Evolutionary conservation across 1,140 invertebrate species (phyloP).

Genomic region (Formica exsecta): DNA sequence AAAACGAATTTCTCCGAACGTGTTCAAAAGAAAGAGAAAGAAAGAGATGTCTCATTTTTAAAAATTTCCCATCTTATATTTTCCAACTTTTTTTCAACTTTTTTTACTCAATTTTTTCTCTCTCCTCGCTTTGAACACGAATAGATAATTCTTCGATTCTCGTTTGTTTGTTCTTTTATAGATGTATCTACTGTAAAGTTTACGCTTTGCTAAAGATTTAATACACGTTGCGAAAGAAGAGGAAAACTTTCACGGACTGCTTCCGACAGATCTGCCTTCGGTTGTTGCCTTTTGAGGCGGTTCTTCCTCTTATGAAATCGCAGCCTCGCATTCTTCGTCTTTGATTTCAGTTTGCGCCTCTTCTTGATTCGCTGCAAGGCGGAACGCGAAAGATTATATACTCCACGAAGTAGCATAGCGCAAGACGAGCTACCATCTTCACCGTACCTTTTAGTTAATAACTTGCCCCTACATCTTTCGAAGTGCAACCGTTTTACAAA

Average conservation of each 20-base stretch:
- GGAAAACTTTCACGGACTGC: constrained; percentile 49
- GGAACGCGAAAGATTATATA: constrained; percentile 12
- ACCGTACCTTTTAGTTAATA: constrained; percentile 18
- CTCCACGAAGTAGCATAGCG: not conserved
- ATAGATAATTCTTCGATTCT: constrained; percentile 21
- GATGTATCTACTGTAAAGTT: constrained; percentile 39
- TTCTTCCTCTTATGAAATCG: constrained; percentile 55
- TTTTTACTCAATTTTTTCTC: not conserved
- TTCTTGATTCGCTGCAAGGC: constrained; percentile 20
- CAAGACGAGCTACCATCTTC: not conserved
- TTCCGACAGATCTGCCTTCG: constrained; percentile 53
- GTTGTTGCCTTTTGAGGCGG: constrained; percentile 47
- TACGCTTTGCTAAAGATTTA: constrained; percentile 49
- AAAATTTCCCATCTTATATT: not conserved
- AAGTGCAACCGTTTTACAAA: not conserved
- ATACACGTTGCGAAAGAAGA: constrained; percentile 36
- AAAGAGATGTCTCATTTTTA: not conserved
- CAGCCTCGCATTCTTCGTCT: constrained; percentile 39
- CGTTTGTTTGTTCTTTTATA: constrained; percentile 31
- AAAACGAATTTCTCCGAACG: not conserved
- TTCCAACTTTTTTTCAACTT: not conserved
- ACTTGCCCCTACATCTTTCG: not conserved
- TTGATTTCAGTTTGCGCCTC: constrained; percentile 44
- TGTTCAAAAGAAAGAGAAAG: not conserved
- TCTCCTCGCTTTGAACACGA: not conserved